Conservation (phyloP, 2,113 vertebrate species). For the Macroglossus sobrinus region DNA sequence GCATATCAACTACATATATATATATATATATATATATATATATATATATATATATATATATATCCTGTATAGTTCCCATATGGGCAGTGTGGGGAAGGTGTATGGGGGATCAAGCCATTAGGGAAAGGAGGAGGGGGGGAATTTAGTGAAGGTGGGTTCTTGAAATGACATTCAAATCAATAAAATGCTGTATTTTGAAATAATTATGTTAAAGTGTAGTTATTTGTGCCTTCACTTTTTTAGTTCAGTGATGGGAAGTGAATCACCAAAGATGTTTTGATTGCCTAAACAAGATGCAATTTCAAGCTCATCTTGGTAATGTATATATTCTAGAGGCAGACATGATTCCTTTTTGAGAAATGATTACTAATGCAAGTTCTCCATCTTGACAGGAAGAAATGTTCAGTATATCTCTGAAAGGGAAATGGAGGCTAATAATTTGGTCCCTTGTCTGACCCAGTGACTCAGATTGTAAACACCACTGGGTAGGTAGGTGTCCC, state of each 20-base stretch:
- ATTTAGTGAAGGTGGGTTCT: neutral
- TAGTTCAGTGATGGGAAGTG: conserved; percentile 47
- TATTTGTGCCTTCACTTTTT: conserved; percentile 57
- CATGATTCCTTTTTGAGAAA: neutral
- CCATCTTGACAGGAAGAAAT: neutral
- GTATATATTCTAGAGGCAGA: neutral
- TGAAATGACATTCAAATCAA: conserved; percentile 26
- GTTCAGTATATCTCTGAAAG: neutral
- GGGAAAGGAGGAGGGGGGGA: neutral
- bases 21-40: too few species aligned
- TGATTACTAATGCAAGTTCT: neutral
- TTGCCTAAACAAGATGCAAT: conserved; percentile 66
- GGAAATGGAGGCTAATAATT: neutral
- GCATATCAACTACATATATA: neutral
- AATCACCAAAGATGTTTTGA: conserved; percentile 69
- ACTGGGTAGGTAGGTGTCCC: neutral
- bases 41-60: too few species aligned
- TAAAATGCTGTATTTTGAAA: neutral
- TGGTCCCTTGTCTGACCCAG: neutral
- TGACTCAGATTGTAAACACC: neutral
- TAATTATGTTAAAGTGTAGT: conserved; percentile 44
- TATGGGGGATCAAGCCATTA: neutral
- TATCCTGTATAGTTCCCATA: neutral
- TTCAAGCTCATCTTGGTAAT: conserved; percentile 55
- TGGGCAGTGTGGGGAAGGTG: neutral